Conservation (phyloP, 2,888 invertebrate genomes). For the Nasonovia ribisnigri region DNA sequence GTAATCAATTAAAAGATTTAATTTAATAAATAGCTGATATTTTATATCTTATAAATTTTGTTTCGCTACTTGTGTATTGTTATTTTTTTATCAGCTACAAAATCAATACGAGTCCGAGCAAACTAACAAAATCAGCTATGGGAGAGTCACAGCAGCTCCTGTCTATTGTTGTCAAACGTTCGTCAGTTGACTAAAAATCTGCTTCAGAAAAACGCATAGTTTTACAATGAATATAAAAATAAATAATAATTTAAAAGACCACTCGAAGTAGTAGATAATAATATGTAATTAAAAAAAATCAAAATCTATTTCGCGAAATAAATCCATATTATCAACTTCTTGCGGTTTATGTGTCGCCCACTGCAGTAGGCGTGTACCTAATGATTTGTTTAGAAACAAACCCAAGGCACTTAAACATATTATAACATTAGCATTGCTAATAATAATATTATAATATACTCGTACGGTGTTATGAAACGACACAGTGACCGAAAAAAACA, state of each 20-base stretch:
- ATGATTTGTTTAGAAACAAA: constrained; percentile 29
- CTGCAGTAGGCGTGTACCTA: constrained; percentile 12
- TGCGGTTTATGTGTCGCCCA: neutral
- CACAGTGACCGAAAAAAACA: constrained; percentile 56
- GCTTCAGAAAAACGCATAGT: neutral
- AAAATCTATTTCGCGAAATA: neutral
- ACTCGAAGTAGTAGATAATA: neutral
- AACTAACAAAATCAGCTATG: neutral
- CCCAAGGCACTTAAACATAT: constrained; percentile 13
- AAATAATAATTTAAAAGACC: neutral
- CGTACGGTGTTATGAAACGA: neutral
- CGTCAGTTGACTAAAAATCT: neutral
- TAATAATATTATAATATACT: constrained; percentile 35
- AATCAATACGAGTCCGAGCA: neutral
- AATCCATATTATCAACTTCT: neutral
- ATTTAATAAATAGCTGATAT: neutral
- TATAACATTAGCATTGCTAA: constrained; percentile 59
- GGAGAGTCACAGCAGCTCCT: neutral
- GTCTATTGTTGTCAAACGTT: neutral
- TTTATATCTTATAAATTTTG: neutral
- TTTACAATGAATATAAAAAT: neutral
- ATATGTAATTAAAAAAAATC: neutral
- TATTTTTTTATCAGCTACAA: neutral
- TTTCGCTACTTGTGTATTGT: neutral
- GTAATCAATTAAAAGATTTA: neutral